These are phyloP conservation scores for Esperia sulphurella DNA, from an alignment of 2,888 invertebrate genomes.

Conservation along the genomic window DNA sequence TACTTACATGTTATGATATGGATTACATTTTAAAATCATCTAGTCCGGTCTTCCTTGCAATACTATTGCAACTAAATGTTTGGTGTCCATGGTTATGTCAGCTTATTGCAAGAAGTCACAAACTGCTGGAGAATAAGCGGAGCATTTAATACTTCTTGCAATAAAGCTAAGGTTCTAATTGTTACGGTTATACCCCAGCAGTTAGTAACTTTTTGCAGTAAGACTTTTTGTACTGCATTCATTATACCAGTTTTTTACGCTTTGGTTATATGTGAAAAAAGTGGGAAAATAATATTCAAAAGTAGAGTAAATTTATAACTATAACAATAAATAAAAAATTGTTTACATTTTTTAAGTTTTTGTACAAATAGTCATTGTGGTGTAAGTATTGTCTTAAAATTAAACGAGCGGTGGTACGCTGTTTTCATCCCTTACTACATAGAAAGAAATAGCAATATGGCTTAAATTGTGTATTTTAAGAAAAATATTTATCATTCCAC, in stretches of 20 bases:
- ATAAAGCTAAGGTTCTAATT: too few relatives aligned
- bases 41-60: slow-evolving; percentile 64
- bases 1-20: not conserved
- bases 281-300: too few relatives aligned
- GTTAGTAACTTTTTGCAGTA: too few relatives aligned
- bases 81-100: slow-evolving; percentile 12
- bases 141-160: too few relatives aligned
- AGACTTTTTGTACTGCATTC: too few relatives aligned
- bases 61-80: slow-evolving; percentile 16
- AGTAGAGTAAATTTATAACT: too few relatives aligned
- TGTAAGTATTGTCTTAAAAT: not conserved
- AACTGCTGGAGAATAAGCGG: too few relatives aligned
- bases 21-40: slow-evolving; percentile 36
- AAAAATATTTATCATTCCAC: slow-evolving; percentile 58
- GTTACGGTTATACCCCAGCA: too few relatives aligned
- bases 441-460: slow-evolving; percentile 40
- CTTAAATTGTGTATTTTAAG: slow-evolving; percentile 36
- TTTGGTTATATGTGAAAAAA: not conserved
- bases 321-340: too few relatives aligned
- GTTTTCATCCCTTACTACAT: slow-evolving; percentile 37
- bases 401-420: slow-evolving; percentile 41
- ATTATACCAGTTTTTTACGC: too few relatives aligned
- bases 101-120: too few relatives aligned
- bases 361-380: not conserved
- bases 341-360: too few relatives aligned